These are phyloP conservation scores for Acinonyx jubatus DNA, from an alignment of 2,113 vertebrate species.

Conservation along the genomic window DNA sequence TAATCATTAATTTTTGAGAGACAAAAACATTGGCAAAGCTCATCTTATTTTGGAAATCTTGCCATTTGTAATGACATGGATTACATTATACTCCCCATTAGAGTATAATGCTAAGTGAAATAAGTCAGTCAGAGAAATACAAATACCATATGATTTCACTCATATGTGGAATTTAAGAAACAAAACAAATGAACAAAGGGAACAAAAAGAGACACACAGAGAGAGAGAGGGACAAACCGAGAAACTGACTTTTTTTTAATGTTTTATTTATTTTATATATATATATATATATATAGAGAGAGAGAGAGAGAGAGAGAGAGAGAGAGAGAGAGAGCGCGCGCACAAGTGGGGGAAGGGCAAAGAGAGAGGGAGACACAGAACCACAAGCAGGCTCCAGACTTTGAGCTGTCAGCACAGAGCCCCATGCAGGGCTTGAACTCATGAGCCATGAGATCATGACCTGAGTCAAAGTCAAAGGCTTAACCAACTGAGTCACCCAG, in stretches of 20 bases:
- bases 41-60: background rate
- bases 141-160: background rate
- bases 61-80: background rate
- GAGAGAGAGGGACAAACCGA: background rate
- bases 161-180: background rate
- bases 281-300: no score
- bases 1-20: background rate
- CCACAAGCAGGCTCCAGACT: no score
- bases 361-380: no score
- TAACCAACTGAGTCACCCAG: no score
- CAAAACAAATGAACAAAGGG: background rate
- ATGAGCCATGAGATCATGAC: no score
- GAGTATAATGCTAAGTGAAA: background rate
- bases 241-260: background rate
- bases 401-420: no score
- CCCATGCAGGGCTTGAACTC: no score
- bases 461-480: no score
- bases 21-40: background rate
- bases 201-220: background rate
- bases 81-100: no score
- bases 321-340: accelerated
- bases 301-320: no score
- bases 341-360: no score
- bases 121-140: background rate
- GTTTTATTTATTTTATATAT: no score